Conservation (phyloP, 2,797 vertebrate species). For the Pteronotus mesoamericanus region DNA sequence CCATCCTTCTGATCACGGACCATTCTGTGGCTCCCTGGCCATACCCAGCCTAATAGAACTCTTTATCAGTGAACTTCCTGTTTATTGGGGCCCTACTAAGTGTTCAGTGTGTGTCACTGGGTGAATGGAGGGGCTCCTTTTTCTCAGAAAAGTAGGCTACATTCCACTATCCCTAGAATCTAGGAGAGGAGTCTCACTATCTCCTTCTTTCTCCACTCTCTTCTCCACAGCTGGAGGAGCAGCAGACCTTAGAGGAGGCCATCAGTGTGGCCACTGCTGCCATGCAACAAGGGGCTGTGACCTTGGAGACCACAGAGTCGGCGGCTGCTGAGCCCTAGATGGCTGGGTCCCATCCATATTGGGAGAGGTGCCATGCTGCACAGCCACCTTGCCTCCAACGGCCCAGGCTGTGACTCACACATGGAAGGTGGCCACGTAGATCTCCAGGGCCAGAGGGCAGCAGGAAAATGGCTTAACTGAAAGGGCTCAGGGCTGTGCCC, state of each 20-base stretch:
- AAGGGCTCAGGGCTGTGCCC: not conserved
- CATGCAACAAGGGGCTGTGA: conserved; percentile 76
- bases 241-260: conserved; percentile 84
- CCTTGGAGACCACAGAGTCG: conserved; percentile 42
- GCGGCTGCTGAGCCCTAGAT: conserved; percentile 73
- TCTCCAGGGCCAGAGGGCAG: conserved; percentile 9
- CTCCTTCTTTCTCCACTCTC: not conserved
- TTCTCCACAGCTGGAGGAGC: conserved; percentile 80
- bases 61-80: not conserved
- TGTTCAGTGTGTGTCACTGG: not conserved
- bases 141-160: not conserved
- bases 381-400: not conserved
- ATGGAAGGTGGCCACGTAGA: not conserved
- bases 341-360: rapidly evolving
- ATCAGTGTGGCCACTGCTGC: conserved; percentile 81
- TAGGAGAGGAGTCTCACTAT: not conserved
- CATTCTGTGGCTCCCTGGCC: not conserved
- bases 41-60: not conserved
- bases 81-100: not conserved
- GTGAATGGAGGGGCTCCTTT: not conserved
- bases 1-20: not conserved
- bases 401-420: not conserved
- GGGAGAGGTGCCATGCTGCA: not conserved
- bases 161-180: not conserved
- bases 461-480: not conserved